phyloP scores from a whole-genome alignment of 2,797 vertebrate species.

The Malacoraja senta region DNA sequence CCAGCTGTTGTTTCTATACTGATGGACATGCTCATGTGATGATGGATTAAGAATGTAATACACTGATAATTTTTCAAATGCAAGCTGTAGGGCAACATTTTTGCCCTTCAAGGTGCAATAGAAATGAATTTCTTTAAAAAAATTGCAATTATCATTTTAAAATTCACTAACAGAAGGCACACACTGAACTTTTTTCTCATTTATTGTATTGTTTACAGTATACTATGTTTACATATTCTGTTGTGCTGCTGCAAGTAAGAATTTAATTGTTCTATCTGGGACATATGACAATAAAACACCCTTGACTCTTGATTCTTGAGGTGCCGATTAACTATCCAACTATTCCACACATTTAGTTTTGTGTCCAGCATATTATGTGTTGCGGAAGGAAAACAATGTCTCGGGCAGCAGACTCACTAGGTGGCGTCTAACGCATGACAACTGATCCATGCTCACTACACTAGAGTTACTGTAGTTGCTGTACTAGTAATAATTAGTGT shows the following conservation, averaged over 20 bases:
- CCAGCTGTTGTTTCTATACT: not conserved
- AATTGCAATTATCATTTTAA: not conserved
- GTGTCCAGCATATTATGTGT: not conserved
- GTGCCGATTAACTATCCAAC: not conserved
- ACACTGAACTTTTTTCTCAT: no score
- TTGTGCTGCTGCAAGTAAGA: no score
- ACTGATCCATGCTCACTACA: not conserved
- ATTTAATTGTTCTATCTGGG: no score
- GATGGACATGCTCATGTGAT: not conserved
- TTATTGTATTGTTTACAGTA: no score
- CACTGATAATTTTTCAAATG: not conserved
- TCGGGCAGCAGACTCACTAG: slow-evolving; percentile 23
- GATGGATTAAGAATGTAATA: not conserved
- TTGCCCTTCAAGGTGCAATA: not conserved
- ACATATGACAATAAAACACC: no score
- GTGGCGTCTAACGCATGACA: slow-evolving; percentile 16
- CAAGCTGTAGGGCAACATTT: no score
- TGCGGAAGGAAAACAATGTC: not conserved
- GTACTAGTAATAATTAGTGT: slow-evolving; percentile 31
- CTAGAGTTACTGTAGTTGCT: not conserved
- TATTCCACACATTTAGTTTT: not conserved
- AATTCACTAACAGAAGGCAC: not conserved
- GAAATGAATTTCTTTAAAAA: not conserved
- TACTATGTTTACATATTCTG: no score
- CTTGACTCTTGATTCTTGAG: no score